phyloP scores from a whole-genome alignment of 2,113 vertebrate genomes.

The Heteronetta atricapilla region DNA sequence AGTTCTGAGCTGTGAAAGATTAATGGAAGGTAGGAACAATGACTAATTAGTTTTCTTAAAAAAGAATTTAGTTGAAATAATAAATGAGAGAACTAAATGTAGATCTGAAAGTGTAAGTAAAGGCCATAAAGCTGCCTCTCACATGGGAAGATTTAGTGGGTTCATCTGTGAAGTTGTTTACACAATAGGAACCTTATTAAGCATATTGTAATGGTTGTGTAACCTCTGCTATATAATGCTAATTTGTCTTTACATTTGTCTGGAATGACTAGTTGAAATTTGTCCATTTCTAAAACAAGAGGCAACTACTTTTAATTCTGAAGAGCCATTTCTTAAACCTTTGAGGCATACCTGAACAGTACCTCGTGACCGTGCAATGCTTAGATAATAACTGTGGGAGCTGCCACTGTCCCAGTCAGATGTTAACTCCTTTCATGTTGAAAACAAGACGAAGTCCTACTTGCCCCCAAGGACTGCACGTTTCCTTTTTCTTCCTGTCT shows the following conservation, averaged over 20 bases:
- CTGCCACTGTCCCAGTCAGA: neutral
- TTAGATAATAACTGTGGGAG: fast-evolving
- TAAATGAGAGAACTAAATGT: neutral
- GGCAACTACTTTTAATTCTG: neutral
- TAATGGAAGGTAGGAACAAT: neutral
- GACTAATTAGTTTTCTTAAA: neutral
- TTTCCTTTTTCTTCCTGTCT: neutral
- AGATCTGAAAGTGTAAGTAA: neutral
- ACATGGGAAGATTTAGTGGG: neutral
- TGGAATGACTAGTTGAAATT: neutral
- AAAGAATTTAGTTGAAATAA: conserved; percentile 9
- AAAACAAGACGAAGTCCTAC: neutral
- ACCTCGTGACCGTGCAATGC: fast-evolving
- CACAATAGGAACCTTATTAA: neutral
- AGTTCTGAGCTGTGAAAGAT: neutral
- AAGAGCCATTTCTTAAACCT: neutral
- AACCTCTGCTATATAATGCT: neutral
- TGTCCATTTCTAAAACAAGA: neutral
- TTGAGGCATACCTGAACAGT: neutral
- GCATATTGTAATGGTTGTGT: fast-evolving
- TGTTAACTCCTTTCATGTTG: neutral
- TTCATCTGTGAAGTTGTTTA: neutral
- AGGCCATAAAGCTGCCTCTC: neutral
- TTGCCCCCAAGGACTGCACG: neutral
- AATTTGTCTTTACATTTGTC: neutral